phyloP scores from a whole-genome alignment of 2,113 vertebrate genomes.

The Solea senegalensis region DNA sequence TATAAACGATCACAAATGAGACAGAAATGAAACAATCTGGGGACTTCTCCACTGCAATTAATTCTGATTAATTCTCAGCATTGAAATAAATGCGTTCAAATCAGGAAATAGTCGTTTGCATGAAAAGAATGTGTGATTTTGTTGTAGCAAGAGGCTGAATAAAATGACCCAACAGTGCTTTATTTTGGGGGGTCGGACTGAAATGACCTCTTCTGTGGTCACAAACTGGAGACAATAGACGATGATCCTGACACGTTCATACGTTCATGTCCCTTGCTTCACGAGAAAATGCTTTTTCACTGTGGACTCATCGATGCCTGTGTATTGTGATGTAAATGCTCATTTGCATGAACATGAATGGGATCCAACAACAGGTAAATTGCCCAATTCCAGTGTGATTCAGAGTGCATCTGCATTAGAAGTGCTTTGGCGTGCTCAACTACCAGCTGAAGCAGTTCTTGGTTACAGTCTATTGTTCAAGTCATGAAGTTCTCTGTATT shows the following conservation, averaged over 20 bases:
- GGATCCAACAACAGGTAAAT: conserved; percentile 49
- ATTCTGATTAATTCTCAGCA: too few species aligned
- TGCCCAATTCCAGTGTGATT: conserved; percentile 49
- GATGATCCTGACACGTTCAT: background rate
- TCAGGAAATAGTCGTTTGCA: too few species aligned
- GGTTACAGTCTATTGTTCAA: conserved; percentile 39
- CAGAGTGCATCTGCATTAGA: conserved; percentile 52
- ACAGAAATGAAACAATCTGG: too few species aligned
- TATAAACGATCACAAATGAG: too few species aligned
- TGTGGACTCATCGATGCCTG: background rate
- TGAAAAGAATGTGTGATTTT: too few species aligned
- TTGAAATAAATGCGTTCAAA: too few species aligned
- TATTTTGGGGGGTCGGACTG: conserved; percentile 21
- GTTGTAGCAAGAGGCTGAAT: too few species aligned
- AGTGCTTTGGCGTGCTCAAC: conserved; percentile 32
- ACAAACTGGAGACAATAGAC: conserved; percentile 31
- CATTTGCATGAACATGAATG: conserved; percentile 11
- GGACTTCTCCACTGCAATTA: too few species aligned
- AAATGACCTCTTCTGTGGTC: conserved; percentile 28
- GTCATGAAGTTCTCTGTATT: conserved; percentile 19
- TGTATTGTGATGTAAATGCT: conserved; percentile 63
- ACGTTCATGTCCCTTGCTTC: background rate
- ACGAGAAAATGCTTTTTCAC: conserved; percentile 42
- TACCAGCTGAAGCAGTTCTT: conserved; percentile 36
- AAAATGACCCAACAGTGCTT: conserved; percentile 2